Conservation (phyloP, 1,140 invertebrate genomes). For the Teleopsis dalmanni region DNA sequence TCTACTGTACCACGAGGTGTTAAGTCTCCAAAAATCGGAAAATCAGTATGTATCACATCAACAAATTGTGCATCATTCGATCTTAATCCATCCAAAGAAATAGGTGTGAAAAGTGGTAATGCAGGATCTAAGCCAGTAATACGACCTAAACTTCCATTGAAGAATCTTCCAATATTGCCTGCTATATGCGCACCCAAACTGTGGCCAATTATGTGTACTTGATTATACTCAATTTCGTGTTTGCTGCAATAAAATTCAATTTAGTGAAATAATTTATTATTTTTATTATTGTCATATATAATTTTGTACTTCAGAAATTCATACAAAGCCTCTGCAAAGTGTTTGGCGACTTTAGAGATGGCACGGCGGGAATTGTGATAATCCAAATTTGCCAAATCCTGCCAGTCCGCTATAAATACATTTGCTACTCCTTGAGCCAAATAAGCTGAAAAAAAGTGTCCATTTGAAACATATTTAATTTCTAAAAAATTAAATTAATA, state of each 20-base stretch:
- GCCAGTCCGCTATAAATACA: constrained; percentile 35
- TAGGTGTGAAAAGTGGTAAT: constrained; percentile 50
- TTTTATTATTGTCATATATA: background rate
- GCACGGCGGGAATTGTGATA: constrained; percentile 26
- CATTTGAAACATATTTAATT: too few relatives aligned
- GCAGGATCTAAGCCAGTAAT: constrained; percentile 56
- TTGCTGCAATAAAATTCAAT: constrained; percentile 5
- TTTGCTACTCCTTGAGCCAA: constrained; percentile 25
- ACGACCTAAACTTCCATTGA: constrained; percentile 44
- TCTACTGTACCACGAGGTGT: constrained; percentile 52
- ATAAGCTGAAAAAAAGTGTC: constrained; percentile 24
- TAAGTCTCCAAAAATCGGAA: constrained; percentile 51
- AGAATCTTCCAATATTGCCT: constrained; percentile 50
- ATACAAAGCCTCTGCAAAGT: constrained; percentile 21
- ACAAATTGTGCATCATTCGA: constrained; percentile 48
- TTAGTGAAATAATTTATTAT: background rate
- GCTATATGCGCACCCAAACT: constrained; percentile 54
- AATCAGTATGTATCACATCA: constrained; percentile 53
- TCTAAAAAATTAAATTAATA: background rate
- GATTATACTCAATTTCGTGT: constrained; percentile 28
- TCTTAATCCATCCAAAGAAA: constrained; percentile 43
- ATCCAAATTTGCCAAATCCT: constrained; percentile 27
- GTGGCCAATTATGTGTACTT: constrained; percentile 53
- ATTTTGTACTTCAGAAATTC: constrained; percentile 20
- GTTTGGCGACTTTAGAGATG: constrained; percentile 16